Evolutionary conservation across 2,797 vertebrate genomes (phyloP).

Genomic region (Micrastur ruficollis): DNA sequence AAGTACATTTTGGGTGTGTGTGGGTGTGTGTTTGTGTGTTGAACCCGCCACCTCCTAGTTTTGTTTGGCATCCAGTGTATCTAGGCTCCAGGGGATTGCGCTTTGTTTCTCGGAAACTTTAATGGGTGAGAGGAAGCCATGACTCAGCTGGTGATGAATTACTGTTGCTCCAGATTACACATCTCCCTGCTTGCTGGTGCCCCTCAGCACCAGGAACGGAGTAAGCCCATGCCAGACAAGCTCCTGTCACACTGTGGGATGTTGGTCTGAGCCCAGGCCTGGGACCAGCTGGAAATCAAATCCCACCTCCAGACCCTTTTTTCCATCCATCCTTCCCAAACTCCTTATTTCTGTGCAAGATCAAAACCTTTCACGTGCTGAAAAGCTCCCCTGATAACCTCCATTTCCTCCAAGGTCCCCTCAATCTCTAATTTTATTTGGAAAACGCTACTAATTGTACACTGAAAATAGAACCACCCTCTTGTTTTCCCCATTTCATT

Average conservation of each 20-base stretch:
- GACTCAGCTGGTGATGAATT: conserved; percentile 32
- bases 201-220: neutral
- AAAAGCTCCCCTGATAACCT: neutral
- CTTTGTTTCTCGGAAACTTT: conserved; percentile 20
- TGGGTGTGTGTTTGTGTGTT: neutral
- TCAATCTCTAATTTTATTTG: neutral
- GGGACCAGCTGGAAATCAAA: neutral
- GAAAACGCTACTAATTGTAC: neutral
- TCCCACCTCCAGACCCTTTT: neutral
- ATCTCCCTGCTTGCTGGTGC: neutral
- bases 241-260: neutral
- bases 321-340: neutral
- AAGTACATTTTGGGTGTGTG: neutral
- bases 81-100: neutral
- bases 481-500: neutral
- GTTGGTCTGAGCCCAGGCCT: neutral
- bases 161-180: neutral
- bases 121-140: neutral
- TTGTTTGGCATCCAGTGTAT: neutral
- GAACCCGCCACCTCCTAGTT: neutral
- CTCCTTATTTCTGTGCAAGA: neutral
- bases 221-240: neutral
- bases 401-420: neutral
- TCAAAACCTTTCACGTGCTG: neutral
- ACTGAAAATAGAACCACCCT: neutral